These are phyloP conservation scores for Gymnogyps californianus DNA, from an alignment of 2,113 vertebrate genomes.

Conservation along the genomic window DNA sequence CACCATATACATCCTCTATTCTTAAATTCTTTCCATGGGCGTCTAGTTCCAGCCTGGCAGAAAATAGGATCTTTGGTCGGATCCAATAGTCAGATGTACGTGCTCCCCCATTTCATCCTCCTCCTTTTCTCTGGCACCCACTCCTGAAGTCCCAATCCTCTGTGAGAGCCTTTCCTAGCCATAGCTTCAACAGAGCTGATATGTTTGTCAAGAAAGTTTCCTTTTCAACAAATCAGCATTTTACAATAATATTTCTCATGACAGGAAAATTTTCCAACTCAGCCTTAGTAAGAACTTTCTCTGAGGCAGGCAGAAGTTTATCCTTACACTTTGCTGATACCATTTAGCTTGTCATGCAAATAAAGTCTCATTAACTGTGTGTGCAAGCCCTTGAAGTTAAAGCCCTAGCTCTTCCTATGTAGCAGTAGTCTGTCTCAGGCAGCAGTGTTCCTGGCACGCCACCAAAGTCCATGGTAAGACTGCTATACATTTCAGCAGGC, in stretches of 20 bases:
- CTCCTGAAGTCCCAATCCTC: neutral
- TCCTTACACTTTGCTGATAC: neutral
- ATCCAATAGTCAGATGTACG: neutral
- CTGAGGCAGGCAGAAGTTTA: neutral
- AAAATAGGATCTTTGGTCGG: neutral
- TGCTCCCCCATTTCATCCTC: neutral
- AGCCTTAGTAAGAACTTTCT: neutral
- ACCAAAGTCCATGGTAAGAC: neutral
- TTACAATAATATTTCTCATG: neutral
- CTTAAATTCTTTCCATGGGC: neutral
- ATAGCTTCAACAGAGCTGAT: neutral
- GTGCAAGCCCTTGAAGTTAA: neutral
- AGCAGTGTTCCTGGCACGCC: neutral
- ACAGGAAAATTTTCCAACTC: neutral
- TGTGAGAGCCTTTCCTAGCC: neutral
- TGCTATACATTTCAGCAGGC: neutral
- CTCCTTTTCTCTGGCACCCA: neutral
- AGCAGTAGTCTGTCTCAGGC: neutral
- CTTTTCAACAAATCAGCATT: neutral
- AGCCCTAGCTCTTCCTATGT: neutral
- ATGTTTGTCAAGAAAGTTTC: neutral
- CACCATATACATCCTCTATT: neutral
- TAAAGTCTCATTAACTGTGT: neutral
- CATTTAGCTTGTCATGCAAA: neutral
- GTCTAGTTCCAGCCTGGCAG: neutral